Conservation (phyloP, 1,140 invertebrate species). For the Penaeus chinensis region DNA sequence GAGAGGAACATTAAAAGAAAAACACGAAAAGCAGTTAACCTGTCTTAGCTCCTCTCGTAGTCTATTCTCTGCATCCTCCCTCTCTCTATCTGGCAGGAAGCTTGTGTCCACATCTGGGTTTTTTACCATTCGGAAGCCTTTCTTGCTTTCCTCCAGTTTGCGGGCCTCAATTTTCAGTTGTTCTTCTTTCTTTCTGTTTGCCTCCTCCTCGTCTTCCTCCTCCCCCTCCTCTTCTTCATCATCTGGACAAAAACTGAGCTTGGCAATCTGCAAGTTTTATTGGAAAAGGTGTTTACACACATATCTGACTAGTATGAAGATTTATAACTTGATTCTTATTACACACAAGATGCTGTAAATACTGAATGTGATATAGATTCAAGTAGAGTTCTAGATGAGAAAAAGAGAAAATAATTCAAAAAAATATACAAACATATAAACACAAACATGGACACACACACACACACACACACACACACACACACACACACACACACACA, state of each 20-base stretch:
- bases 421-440: too few species aligned
- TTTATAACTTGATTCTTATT: too few species aligned
- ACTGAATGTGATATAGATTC: too few species aligned
- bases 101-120: slow-evolving; percentile 99
- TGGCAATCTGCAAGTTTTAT: slow-evolving; percentile 74
- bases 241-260: slow-evolving; percentile 91
- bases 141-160: slow-evolving; percentile 65
- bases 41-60: slow-evolving; percentile 86
- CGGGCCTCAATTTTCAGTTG: slow-evolving; percentile 65
- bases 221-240: slow-evolving; percentile 83
- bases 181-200: slow-evolving; percentile 15
- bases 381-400: too few species aligned
- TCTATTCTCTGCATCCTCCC: slow-evolving; percentile 94
- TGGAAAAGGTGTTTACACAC: too few species aligned
- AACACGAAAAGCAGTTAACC: slow-evolving; percentile 67
- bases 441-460: too few species aligned
- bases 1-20: not conserved
- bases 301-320: too few species aligned
- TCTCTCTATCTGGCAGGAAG: slow-evolving; percentile 92
- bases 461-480: too few species aligned
- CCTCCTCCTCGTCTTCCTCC: slow-evolving; percentile 71
- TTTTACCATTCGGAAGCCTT: slow-evolving; percentile 88
- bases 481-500: too few species aligned
- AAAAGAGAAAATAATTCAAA: too few species aligned
- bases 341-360: too few species aligned